Evolutionary conservation across 1,140 invertebrate species (phyloP).

Genomic region (Ladona fulva): DNA sequence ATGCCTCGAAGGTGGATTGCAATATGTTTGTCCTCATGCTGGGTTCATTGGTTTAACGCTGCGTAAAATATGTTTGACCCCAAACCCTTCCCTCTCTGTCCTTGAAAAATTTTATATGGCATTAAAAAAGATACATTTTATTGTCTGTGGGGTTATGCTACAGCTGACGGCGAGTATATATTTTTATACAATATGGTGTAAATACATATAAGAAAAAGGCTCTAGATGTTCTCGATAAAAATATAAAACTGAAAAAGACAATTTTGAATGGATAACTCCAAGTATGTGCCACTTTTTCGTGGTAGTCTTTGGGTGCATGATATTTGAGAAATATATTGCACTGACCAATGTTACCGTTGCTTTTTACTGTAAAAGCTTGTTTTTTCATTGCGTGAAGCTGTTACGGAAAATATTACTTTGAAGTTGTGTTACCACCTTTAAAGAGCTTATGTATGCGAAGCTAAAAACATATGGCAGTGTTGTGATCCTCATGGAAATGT

Average conservation of each 20-base stretch:
- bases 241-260: background rate
- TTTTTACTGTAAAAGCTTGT: background rate
- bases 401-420: background rate
- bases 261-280: background rate
- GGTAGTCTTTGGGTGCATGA: background rate
- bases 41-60: background rate
- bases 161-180: background rate
- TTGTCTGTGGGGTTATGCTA: slow-evolving; percentile 8
- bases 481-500: slow-evolving; percentile 1
- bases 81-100: background rate
- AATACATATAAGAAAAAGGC: background rate
- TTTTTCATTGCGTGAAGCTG: background rate
- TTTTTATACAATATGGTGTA: background rate
- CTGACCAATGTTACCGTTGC: background rate
- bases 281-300: background rate
- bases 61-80: background rate
- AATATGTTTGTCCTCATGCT: background rate
- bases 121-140: background rate
- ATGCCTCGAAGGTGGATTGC: background rate
- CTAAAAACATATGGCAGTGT: background rate
- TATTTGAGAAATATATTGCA: background rate
- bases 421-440: background rate
- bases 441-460: background rate
- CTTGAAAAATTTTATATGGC: slow-evolving; percentile 1
- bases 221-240: background rate